phyloP scores from a whole-genome alignment of 1,140 invertebrate species.

The Armadillidium nasatum region DNA sequence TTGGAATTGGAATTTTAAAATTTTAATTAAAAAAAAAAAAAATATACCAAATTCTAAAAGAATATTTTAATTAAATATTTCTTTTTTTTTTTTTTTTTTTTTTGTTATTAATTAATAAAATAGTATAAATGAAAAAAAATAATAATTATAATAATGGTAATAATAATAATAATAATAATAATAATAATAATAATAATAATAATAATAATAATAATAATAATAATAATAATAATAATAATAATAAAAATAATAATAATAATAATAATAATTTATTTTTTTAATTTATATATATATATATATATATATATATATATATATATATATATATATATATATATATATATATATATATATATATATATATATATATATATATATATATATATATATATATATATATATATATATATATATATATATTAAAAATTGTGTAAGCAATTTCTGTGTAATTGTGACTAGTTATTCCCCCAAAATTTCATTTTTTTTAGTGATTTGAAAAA shows the following conservation, averaged over 20 bases:
- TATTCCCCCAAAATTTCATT: too few relatives aligned
- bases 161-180: constrained; percentile 18
- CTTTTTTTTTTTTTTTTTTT: background rate
- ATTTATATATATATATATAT: too few relatives aligned
- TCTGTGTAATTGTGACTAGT: too few relatives aligned
- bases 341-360: too few relatives aligned
- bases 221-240: constrained; percentile 8
- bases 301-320: too few relatives aligned
- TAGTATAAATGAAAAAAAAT: background rate
- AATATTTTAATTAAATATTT: background rate
- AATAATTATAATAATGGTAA: background rate
- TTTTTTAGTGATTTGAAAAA: too few relatives aligned
- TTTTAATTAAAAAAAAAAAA: background rate
- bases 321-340: too few relatives aligned
- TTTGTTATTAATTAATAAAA: constrained; percentile 7
- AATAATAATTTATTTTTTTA: constrained; percentile 2
- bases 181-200: constrained; percentile 14
- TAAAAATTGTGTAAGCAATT: too few relatives aligned
- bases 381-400: too few relatives aligned
- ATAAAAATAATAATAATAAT: constrained; percentile 2
- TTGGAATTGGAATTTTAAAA: background rate
- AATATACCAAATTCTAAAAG: background rate
- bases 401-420: too few relatives aligned
- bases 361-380: too few relatives aligned
- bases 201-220: constrained; percentile 8